phyloP scores from a whole-genome alignment of 2,888 invertebrate species.

The Beris chalybata region DNA sequence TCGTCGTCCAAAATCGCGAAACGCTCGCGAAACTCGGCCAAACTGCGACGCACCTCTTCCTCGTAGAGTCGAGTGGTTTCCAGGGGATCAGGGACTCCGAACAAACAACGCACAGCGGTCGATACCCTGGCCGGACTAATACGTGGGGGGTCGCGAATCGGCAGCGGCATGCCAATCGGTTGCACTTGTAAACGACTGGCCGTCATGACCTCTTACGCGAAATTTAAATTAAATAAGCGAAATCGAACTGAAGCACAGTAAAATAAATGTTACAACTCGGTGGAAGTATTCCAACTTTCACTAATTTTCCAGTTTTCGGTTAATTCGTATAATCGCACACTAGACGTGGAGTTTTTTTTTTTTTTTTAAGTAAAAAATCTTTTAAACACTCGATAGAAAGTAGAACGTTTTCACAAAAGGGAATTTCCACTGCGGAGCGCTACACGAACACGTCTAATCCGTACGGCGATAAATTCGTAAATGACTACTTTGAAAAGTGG shows the following conservation, averaged over 20 bases:
- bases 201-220: slow-evolving; percentile 28
- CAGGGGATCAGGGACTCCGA: slow-evolving; percentile 33
- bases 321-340: too few species aligned
- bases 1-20: slow-evolving; percentile 23
- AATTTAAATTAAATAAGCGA: background rate
- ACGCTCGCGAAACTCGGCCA: slow-evolving; percentile 18
- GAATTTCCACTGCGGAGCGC: too few species aligned
- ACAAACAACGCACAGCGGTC: slow-evolving; percentile 34
- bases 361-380: too few species aligned
- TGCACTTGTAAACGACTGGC: slow-evolving; percentile 34
- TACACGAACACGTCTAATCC: too few species aligned
- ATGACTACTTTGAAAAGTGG: too few species aligned
- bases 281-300: background rate
- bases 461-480: too few species aligned
- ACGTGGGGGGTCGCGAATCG: background rate
- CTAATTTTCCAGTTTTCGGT: background rate
- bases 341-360: too few species aligned
- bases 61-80: slow-evolving; percentile 26
- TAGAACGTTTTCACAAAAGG: too few species aligned
- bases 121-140: background rate
- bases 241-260: background rate
- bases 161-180: slow-evolving; percentile 1
- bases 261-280: background rate
- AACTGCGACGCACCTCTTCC: slow-evolving; percentile 29
- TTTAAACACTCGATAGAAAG: too few species aligned